Conservation (phyloP, 2,888 invertebrate species). For the Sinelater perroti region DNA sequence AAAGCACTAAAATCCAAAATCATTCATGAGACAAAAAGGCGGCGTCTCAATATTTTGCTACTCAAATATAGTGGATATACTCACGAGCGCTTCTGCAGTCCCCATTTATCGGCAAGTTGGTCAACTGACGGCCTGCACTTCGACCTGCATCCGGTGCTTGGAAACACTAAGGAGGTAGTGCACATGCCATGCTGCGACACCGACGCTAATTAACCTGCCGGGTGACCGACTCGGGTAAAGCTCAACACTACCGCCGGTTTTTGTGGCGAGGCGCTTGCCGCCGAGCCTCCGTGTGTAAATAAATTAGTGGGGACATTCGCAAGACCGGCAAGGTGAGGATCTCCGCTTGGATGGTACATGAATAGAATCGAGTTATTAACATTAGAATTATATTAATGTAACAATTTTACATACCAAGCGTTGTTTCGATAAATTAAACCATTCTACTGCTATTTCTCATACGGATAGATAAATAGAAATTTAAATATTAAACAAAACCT, state of each 20-base stretch:
- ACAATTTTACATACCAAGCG: too few relatives aligned
- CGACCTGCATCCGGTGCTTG: conserved; percentile 2
- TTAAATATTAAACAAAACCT: too few relatives aligned
- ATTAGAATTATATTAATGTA: too few relatives aligned
- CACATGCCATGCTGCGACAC: conserved; percentile 14
- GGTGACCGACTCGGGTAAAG: conserved; percentile 12
- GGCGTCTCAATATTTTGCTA: too few relatives aligned
- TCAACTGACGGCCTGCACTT: conserved; percentile 8
- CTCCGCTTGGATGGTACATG: too few relatives aligned
- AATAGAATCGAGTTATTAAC: too few relatives aligned
- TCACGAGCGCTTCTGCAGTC: conserved; percentile 14
- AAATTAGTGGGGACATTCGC: conserved; percentile 7
- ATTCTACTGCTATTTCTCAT: too few relatives aligned
- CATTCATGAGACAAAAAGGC: too few relatives aligned
- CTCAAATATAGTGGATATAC: too few relatives aligned
- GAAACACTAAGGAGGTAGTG: conserved; percentile 10
- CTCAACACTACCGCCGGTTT: too few relatives aligned
- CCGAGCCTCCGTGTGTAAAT: background rate
- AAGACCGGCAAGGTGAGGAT: background rate
- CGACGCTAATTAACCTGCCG: conserved; percentile 16
- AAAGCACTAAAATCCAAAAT: background rate
- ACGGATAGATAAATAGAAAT: too few relatives aligned
- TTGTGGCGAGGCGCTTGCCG: background rate
- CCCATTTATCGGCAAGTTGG: conserved; percentile 4
- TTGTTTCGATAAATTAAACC: too few relatives aligned